Base-by-base conservation (phyloP, 2,797 vertebrate species). In the Calcarius lapponicus region DNA sequence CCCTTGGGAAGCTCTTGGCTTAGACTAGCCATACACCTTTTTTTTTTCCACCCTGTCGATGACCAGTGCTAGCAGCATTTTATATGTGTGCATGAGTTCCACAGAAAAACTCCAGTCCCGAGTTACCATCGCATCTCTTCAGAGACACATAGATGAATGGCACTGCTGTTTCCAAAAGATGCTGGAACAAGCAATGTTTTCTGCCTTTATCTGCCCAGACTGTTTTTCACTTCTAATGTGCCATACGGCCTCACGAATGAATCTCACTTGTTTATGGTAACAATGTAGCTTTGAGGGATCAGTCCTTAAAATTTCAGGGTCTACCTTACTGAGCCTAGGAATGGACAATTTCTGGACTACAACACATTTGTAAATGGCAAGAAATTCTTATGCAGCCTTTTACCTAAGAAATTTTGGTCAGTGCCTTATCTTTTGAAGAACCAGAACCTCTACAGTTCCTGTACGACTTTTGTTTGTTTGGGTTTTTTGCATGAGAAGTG, bases 361-460 rank as follows among this genome's bases (percentile, higher is more conserved):
- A 95, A 97, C 96, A 86, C 96, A 98, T 97, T 97, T 98, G 97
- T 98, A 98, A 98, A 98, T 97, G 98, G 97, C 97, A 97, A 98
- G 97, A 97, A 96, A 97, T 98, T 98, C 97, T 97, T 97, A 98
- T 98, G 97, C 98, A 98, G 98, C 98, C 98, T 98, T 98, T 98
- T 98, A 98, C 98, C 98, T 98, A 98, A 98, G 98, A 98, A 98
- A 98, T 98, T 98, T 98, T 98, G 98, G 98, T 98, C 98, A 98
- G 99, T 99, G 99, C 99, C 99, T 99, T 99, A 99, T 97, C 97
- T 97, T 97, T 97, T 91, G 96, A 98, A 98, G 97, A 98, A 97
- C 96, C 97, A 98, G 97, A 98, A 98, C 98, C 95, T 98, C 97
- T 98, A 96, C 98, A 97, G 96, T 93, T 96, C 93, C 96, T 91